phyloP scores from a whole-genome alignment of 2,888 invertebrate species.

The Brachypalpus laphriformis region DNA sequence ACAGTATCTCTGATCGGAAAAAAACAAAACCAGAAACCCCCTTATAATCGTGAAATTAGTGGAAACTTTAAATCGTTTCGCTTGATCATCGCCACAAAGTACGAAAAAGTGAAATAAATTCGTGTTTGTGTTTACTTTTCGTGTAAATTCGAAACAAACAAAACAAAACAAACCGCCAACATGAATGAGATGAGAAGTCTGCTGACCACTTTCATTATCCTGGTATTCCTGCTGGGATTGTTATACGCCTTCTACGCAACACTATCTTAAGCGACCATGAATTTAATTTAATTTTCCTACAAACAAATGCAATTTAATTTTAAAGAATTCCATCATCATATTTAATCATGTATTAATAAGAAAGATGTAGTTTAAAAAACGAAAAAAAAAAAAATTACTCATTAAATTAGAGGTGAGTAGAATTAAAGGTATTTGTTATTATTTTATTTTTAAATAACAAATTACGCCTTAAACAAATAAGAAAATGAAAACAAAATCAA shows the following conservation, averaged over 20 bases:
- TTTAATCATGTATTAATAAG: conserved; percentile 40
- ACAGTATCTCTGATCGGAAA: conserved; percentile 76
- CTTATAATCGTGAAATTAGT: not conserved
- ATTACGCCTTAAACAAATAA: not conserved
- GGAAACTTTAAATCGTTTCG: not conserved
- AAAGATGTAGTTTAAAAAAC: conserved; percentile 46
- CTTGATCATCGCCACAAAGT: not conserved
- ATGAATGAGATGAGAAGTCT: conserved; percentile 87
- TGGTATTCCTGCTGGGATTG: conserved; percentile 87
- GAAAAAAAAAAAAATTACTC: not conserved
- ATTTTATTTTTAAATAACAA: not conserved
- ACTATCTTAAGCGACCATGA: conserved; percentile 77
- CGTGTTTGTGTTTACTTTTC: conserved; percentile 23
- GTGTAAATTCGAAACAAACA: not conserved
- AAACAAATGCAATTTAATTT: conserved; percentile 12
- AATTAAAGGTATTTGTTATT: not conserved
- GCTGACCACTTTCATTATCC: conserved; percentile 88
- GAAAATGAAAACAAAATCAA: not conserved
- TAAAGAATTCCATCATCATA: conserved; percentile 52
- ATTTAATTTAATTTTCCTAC: not conserved
- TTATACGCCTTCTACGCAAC: conserved; percentile 89
- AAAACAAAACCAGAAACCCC: not conserved
- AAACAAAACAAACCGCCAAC: conserved; percentile 71
- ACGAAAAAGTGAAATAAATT: not conserved
- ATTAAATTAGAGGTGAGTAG: conserved; percentile 37